Conservation (phyloP, 2,888 invertebrate genomes). For the Brachypterus glaber region DNA sequence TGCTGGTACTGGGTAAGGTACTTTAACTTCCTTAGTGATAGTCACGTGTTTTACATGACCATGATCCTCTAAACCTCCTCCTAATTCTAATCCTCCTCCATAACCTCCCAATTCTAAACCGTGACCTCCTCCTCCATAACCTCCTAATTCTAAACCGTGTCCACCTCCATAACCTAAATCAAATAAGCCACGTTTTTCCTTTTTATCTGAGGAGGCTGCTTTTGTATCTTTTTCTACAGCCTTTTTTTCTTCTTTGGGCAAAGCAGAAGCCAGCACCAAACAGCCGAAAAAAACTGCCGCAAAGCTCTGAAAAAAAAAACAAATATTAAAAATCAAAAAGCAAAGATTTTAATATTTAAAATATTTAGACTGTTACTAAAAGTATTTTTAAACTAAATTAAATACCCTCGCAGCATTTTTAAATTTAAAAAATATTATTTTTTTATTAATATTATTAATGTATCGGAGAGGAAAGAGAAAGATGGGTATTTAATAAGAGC, state of each 20-base stretch:
- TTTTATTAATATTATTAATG: no score
- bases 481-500: no score
- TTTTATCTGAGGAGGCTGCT: slow-evolving; percentile 30
- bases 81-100: slow-evolving; percentile 20
- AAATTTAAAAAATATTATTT: no score
- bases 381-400: no score
- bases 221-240: slow-evolving; percentile 26
- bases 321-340: slow-evolving; percentile 1
- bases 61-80: slow-evolving; percentile 15
- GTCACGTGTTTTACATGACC: slow-evolving; percentile 33
- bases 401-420: no score
- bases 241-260: slow-evolving; percentile 29
- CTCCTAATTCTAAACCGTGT: slow-evolving; percentile 19
- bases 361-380: no score
- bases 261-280: slow-evolving; percentile 34
- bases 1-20: slow-evolving; percentile 47
- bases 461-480: no score
- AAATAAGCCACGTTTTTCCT: slow-evolving; percentile 32
- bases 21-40: slow-evolving; percentile 38
- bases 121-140: slow-evolving; percentile 20
- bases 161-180: slow-evolving; percentile 31
- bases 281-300: slow-evolving; percentile 35
- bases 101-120: slow-evolving; percentile 22
- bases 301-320: slow-evolving; percentile 31
- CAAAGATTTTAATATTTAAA: no score